Percentiles rank a stretch among this genome's conserved stretches.
These are phyloP conservation scores for Drosophila incognita DNA, from an alignment of 2,888 invertebrate genomes.

Conservation along the genomic window DNA sequence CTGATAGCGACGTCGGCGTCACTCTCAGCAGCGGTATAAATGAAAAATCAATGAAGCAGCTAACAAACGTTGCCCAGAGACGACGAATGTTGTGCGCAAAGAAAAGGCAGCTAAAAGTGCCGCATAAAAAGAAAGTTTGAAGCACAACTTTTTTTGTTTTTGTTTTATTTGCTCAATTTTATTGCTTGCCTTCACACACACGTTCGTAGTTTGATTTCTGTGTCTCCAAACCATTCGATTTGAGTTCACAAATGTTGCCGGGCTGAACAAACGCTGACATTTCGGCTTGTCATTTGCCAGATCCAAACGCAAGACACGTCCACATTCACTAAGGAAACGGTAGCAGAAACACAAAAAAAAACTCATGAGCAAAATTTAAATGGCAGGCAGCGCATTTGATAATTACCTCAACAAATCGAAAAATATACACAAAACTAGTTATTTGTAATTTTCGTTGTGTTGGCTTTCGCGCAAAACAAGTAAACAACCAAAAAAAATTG, in stretches of 20 bases:
- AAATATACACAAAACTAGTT: conserved; percentile 38
- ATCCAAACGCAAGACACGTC: conserved; percentile 32
- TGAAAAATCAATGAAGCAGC: conserved; percentile 75
- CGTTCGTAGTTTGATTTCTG: conserved; percentile 15
- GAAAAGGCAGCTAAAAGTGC: conserved; percentile 69
- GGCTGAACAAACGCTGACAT: conserved; percentile 28
- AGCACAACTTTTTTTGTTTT: conserved; percentile 38
- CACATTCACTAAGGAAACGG: conserved; percentile 53
- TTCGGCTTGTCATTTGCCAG: conserved; percentile 29
- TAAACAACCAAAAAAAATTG: conserved; percentile 40
- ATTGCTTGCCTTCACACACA: conserved; percentile 25
- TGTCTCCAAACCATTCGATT: conserved; percentile 34
- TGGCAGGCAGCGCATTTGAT: conserved; percentile 46
- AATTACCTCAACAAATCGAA: conserved; percentile 40
- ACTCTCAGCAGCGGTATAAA: conserved; percentile 41
- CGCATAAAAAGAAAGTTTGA: conserved; percentile 75
- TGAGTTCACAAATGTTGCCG: conserved; percentile 36
- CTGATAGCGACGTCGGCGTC: conserved; percentile 1
- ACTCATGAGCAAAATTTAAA: conserved; percentile 42
- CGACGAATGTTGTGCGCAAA: conserved; percentile 61
- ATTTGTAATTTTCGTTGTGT: conserved; percentile 12
- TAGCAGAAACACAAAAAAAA: conserved; percentile 21
- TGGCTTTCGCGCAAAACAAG: conserved; percentile 35
- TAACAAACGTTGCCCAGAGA: conserved; percentile 43
- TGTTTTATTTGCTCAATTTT: conserved; percentile 30